Conservation (phyloP, 2,113 vertebrate species). For the Trematomus loennbergii region DNA sequence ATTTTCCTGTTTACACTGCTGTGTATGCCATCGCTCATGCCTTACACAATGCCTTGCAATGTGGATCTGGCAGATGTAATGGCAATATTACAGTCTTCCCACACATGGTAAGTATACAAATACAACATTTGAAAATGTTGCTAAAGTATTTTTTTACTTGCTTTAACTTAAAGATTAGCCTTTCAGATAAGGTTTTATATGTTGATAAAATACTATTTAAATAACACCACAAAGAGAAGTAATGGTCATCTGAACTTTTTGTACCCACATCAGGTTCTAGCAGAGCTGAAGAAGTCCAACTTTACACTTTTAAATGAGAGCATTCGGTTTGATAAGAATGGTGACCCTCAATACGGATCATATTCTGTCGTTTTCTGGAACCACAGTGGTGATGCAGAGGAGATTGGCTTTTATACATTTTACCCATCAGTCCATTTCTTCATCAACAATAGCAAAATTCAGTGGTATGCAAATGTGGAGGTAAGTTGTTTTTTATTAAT, state of each 20-base stretch:
- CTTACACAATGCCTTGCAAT: conserved; percentile 85
- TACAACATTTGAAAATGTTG: neutral
- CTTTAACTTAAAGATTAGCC: neutral
- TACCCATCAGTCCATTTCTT: conserved; percentile 63
- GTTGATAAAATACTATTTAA: neutral
- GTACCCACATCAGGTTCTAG: conserved; percentile 51
- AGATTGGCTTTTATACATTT: conserved; percentile 81
- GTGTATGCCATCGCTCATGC: conserved; percentile 85
- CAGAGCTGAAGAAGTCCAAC: conserved; percentile 79
- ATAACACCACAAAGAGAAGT: neutral
- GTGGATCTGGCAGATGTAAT: conserved; percentile 75
- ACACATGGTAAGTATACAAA: conserved; percentile 82
- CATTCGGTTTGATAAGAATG: conserved; percentile 82
- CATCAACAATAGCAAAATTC: conserved; percentile 75
- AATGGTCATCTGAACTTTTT: neutral
- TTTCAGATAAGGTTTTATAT: neutral
- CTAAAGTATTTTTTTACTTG: neutral
- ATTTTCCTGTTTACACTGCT: conserved; percentile 80
- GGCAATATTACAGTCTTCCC: conserved; percentile 77
- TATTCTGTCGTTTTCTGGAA: conserved; percentile 86
- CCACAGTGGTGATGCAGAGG: conserved; percentile 58
- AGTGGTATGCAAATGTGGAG: conserved; percentile 77
- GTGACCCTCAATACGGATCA: conserved; percentile 74
- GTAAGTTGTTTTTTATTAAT: conserved; percentile 47
- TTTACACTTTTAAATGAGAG: conserved; percentile 82